These are phyloP conservation scores for Pseudochirops cupreus DNA, from an alignment of 2,797 vertebrate species.

Conservation along the genomic window DNA sequence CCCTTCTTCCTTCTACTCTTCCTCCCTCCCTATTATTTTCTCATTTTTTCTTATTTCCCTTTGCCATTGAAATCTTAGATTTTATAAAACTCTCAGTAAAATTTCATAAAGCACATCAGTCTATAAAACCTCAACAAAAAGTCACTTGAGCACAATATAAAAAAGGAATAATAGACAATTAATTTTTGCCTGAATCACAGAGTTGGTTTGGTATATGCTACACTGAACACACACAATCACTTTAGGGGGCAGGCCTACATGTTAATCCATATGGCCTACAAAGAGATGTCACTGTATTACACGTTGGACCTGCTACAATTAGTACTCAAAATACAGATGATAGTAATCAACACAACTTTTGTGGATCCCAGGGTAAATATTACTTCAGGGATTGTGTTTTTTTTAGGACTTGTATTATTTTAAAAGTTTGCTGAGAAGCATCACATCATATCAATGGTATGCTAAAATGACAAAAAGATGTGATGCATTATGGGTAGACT, in stretches of 20 bases:
- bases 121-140: conserved; percentile 41
- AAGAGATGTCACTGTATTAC: not conserved
- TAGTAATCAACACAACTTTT: not conserved
- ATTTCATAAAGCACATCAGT: conserved; percentile 49
- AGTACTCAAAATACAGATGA: conserved; percentile 29
- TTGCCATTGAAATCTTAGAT: conserved; percentile 52
- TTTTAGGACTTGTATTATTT: conserved; percentile 34
- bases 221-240: conserved; percentile 20
- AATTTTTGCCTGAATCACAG: conserved; percentile 55
- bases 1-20: not conserved
- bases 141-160: conserved; percentile 18
- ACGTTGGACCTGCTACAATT: not conserved
- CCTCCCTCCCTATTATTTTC: not conserved
- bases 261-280: not conserved
- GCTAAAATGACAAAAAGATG: not conserved
- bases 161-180: conserved; percentile 17
- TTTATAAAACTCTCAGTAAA: conserved; percentile 32
- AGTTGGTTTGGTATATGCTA: conserved; percentile 5
- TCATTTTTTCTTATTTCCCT: conserved; percentile 46
- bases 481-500: not conserved
- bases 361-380: not conserved
- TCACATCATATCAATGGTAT: not conserved
- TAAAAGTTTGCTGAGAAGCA: conserved; percentile 4
- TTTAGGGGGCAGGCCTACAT: not conserved
- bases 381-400: not conserved